These are phyloP conservation scores for Lophura nycthemera DNA, from an alignment of 2,113 vertebrate species.

Conservation along the genomic window DNA sequence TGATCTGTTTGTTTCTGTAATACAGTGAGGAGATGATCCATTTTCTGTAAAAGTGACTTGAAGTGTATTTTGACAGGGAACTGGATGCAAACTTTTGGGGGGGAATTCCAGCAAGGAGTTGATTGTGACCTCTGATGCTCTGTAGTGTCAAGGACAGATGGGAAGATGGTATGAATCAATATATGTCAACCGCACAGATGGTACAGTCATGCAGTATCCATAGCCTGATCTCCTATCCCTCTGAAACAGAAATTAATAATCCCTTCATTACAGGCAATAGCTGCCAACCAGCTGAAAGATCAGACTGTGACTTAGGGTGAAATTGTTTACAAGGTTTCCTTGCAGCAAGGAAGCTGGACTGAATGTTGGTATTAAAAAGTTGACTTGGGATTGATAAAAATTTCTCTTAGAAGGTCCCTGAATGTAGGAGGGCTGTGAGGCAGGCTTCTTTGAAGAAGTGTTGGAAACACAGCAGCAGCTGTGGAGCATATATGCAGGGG, in stretches of 20 bases:
- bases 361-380: neutral
- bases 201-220: constrained; percentile 81
- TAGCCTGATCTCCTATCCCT: constrained; percentile 76
- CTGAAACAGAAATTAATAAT: constrained; percentile 84
- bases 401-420: neutral
- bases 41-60: constrained; percentile 55
- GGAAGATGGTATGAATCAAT: constrained; percentile 83
- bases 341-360: neutral
- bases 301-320: constrained; percentile 33
- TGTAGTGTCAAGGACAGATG: constrained; percentile 84
- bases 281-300: constrained; percentile 79
- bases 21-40: constrained; percentile 5
- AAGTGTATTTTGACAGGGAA: constrained; percentile 33
- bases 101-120: constrained; percentile 76
- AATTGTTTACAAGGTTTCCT: constrained; percentile 47
- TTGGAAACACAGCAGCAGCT: neutral
- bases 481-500: accelerated
- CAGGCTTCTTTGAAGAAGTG: neutral
- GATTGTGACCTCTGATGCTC: constrained; percentile 76
- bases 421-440: neutral
- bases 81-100: constrained; percentile 70
- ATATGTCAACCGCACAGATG: constrained; percentile 83
- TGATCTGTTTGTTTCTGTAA: neutral
- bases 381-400: neutral
- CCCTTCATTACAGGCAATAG: constrained; percentile 77